phyloP scores from a whole-genome alignment of 2,797 vertebrate species.

The Loriculus beryllinus region DNA sequence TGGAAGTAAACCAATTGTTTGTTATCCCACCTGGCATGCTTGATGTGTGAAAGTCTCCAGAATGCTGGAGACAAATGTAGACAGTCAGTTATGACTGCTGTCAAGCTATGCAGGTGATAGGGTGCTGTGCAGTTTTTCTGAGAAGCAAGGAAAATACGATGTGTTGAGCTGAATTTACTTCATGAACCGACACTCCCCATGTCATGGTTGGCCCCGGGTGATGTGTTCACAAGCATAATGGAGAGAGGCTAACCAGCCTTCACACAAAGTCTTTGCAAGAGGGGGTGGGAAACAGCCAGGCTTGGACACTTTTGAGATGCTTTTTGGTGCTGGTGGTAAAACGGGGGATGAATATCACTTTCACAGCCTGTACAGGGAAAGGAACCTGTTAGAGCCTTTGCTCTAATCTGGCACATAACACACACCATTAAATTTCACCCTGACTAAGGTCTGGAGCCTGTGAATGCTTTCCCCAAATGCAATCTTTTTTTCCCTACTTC shows the following conservation, averaged over 20 bases:
- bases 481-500: neutral
- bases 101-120: neutral
- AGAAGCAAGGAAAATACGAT: neutral
- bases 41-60: neutral
- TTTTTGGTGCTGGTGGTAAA: neutral
- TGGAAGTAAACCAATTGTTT: neutral
- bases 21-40: neutral
- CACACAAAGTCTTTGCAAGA: neutral
- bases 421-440: neutral
- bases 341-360: accelerated
- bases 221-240: neutral
- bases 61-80: neutral
- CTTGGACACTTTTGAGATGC: neutral
- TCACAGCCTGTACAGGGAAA: neutral
- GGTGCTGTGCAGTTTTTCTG: neutral
- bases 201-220: neutral
- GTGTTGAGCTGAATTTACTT: neutral
- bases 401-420: neutral
- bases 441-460: neutral
- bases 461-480: neutral
- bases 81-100: neutral
- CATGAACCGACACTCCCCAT: accelerated
- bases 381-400: neutral
- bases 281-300: neutral
- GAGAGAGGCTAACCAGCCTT: neutral